A percentile compares a stretch with the other conserved stretches of the same genome.
phyloP scores from a whole-genome alignment of 2,888 invertebrate species.

The Prosapia bicincta region DNA sequence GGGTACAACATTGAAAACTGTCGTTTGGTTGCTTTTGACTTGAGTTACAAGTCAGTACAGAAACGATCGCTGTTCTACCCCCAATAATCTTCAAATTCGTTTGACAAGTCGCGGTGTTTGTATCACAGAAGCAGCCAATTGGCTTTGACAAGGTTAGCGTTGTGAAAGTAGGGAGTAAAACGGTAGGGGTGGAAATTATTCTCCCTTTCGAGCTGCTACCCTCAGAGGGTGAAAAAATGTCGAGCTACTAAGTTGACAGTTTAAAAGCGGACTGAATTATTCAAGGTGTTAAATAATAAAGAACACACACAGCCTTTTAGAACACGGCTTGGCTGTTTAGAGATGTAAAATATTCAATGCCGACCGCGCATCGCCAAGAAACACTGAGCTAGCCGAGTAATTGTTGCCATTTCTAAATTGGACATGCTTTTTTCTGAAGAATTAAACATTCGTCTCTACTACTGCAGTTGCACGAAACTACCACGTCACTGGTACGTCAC shows the following conservation, averaged over 20 bases:
- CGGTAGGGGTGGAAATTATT: background rate
- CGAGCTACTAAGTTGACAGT: slow-evolving; percentile 38
- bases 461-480: too few species aligned
- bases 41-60: background rate
- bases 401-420: background rate
- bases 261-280: slow-evolving; percentile 40
- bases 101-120: background rate
- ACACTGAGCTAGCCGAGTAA: background rate
- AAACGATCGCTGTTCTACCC: background rate
- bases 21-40: background rate
- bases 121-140: background rate
- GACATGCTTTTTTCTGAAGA: background rate
- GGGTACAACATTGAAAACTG: background rate
- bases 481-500: too few species aligned
- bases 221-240: slow-evolving; percentile 30
- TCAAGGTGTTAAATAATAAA: slow-evolving; percentile 32
- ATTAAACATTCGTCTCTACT: background rate
- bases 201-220: slow-evolving; percentile 12
- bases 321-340: slow-evolving; percentile 30
- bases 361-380: slow-evolving; percentile 2
- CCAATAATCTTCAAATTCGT: background rate
- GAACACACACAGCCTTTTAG: slow-evolving; percentile 24
- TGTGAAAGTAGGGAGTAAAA: background rate
- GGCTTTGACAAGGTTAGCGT: slow-evolving; percentile 24
- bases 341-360: slow-evolving; percentile 28